Evolutionary conservation across 2,113 vertebrate species (phyloP).

Genomic region (Octodon degus): DNA sequence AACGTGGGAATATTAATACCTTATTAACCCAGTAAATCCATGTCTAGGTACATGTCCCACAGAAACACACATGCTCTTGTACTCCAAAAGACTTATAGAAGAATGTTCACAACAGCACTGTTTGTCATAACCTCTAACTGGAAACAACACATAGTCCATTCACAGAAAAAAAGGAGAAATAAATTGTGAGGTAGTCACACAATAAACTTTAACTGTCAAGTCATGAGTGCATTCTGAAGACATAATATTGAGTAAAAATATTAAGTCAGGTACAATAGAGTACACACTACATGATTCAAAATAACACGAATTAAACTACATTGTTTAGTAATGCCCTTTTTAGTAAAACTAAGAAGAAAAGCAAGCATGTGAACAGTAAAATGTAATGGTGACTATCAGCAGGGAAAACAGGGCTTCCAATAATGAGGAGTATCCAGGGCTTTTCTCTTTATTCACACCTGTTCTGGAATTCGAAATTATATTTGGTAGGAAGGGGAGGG

Average conservation of each 20-base stretch:
- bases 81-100: not conserved
- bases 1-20: not conserved
- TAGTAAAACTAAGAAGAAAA: not conserved
- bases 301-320: not conserved
- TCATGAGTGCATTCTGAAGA: not conserved
- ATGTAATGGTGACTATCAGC: not conserved
- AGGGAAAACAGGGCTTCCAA: not conserved
- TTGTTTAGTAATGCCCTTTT: not conserved
- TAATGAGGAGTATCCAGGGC: not conserved
- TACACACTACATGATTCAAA: not conserved
- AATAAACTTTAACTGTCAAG: not conserved
- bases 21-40: constrained; percentile 20
- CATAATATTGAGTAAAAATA: not conserved
- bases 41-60: not conserved
- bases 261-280: not conserved
- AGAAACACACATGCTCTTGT: not conserved
- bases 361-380: not conserved
- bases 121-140: not conserved
- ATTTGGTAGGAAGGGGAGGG: not conserved
- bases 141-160: not conserved
- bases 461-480: not conserved
- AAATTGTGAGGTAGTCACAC: not conserved
- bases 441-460: not conserved
- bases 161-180: constrained; percentile 4
- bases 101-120: not conserved